phyloP scores from a whole-genome alignment of 2,113 vertebrate genomes.

The Microcebus griseorufus region DNA sequence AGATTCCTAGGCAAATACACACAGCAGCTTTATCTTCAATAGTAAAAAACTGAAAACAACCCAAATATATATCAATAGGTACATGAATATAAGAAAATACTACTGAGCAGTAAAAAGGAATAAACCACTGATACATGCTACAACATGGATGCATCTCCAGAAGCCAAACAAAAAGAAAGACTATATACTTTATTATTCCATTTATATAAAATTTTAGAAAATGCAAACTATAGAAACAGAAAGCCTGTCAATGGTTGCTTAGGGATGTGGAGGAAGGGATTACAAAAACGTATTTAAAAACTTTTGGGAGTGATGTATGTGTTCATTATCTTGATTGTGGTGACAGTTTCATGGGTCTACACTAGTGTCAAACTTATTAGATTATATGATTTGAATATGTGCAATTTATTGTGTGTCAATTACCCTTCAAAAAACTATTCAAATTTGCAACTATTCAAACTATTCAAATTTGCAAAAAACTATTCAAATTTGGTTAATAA shows the following conservation, averaged over 20 bases:
- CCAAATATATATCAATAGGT: background rate
- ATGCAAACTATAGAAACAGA: background rate
- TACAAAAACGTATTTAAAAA: background rate
- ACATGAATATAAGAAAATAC: background rate
- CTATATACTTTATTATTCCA: background rate
- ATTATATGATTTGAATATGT: background rate
- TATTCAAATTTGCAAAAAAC: background rate
- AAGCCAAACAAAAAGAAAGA: background rate
- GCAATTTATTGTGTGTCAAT: background rate
- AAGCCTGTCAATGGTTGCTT: background rate
- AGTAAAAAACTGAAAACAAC: background rate
- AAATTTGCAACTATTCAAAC: background rate
- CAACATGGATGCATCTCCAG: background rate
- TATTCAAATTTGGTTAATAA: background rate
- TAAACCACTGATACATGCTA: background rate
- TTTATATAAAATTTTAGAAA: conserved; percentile 18
- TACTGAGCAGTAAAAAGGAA: background rate
- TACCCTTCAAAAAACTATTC: background rate
- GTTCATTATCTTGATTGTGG: background rate
- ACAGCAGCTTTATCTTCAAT: background rate
- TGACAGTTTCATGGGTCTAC: background rate
- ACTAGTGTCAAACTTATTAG: background rate
- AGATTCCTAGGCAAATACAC: background rate
- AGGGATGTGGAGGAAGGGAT: background rate
- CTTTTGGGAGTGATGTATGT: background rate